A percentile compares a stretch with the other conserved stretches of the same genome.
Evolutionary conservation across 2,113 vertebrate species (phyloP).

Genomic region (Oplegnathus fasciatus): DNA sequence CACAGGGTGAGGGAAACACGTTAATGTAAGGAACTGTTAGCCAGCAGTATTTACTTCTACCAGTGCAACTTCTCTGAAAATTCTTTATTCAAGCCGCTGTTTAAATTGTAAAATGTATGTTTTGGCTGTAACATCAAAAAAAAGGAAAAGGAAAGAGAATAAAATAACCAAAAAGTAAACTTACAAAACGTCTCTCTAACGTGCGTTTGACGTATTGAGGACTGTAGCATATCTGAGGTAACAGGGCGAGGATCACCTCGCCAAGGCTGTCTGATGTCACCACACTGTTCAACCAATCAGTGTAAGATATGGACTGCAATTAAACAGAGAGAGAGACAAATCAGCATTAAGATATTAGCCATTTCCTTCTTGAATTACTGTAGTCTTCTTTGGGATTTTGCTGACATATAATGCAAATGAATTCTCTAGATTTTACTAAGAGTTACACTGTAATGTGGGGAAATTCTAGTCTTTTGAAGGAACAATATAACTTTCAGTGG

Average conservation of each 20-base stretch:
- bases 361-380: neutral
- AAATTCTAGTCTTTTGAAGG: neutral
- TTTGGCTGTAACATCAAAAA: neutral
- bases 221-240: conserved; percentile 84
- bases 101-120: neutral
- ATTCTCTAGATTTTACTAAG: neutral
- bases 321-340: conserved; percentile 15
- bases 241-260: conserved; percentile 88
- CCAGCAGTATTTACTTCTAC: neutral
- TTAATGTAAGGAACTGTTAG: neutral
- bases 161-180: neutral
- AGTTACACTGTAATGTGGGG: neutral
- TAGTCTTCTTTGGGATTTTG: neutral
- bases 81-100: neutral
- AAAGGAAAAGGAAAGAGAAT: neutral
- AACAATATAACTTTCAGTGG: neutral
- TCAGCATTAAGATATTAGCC: neutral
- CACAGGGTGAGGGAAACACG: neutral
- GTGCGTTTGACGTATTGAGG: conserved; percentile 86
- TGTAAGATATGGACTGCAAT: conserved; percentile 91
- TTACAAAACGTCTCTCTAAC: conserved; percentile 89
- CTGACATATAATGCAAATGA: neutral
- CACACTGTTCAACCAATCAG: conserved; percentile 91
- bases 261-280: conserved; percentile 88
- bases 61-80: neutral